phyloP scores from a whole-genome alignment of 2,888 invertebrate genomes.

The Cartodere bifasciata region DNA sequence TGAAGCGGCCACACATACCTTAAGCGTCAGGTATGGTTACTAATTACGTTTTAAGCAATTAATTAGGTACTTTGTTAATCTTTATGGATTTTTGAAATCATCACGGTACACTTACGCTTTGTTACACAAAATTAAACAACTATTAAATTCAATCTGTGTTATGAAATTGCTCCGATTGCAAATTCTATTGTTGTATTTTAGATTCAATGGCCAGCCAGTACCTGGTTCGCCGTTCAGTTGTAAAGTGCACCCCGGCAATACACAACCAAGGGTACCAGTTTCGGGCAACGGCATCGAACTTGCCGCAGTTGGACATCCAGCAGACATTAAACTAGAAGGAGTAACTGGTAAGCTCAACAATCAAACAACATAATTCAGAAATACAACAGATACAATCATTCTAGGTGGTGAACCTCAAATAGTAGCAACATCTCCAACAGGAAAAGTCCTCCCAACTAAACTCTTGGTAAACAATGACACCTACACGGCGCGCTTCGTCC shows the following conservation, averaged over 20 bases:
- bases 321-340: constrained; percentile 45
- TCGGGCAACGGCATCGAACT: constrained; percentile 56
- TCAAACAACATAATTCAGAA: not conserved
- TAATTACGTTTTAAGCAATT: no score
- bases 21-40: constrained; percentile 70
- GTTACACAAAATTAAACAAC: no score
- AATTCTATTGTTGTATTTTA: constrained; percentile 12
- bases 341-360: constrained; percentile 30
- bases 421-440: constrained; percentile 72
- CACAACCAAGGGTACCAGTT: constrained; percentile 48
- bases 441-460: constrained; percentile 62
- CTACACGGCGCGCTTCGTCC: constrained; percentile 69
- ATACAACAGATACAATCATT: not conserved
- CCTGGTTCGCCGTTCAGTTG: constrained; percentile 93
- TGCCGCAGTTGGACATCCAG: constrained; percentile 52
- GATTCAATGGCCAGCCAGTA: constrained; percentile 63
- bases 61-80: no score
- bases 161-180: not conserved
- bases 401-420: constrained; percentile 54
- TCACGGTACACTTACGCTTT: no score
- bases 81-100: no score
- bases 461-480: constrained; percentile 53
- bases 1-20: constrained; percentile 79
- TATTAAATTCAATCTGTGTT: no score
- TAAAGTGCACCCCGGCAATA: constrained; percentile 53